Conservation (phyloP, 1,140 invertebrate genomes). For the Ostrea edulis region DNA sequence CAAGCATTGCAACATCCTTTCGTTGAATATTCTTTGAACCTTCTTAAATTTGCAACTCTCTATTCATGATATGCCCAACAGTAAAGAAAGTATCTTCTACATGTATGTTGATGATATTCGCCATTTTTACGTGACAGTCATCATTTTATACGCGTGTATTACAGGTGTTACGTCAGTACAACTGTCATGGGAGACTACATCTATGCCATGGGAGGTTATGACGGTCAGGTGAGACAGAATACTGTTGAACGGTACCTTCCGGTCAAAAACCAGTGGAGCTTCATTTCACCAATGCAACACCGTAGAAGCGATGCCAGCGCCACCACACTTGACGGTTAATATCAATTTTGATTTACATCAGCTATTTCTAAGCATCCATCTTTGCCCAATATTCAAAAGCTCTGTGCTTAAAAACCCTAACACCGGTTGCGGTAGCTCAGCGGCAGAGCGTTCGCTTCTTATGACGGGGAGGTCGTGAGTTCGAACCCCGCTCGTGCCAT, state of each 20-base stretch:
- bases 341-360: not conserved
- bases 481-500: too few relatives aligned
- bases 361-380: too few relatives aligned
- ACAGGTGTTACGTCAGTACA: conserved; percentile 82
- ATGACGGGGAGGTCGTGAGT: too few relatives aligned
- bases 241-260: conserved; percentile 80
- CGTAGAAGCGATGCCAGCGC: conserved; percentile 88
- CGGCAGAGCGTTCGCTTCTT: too few relatives aligned
- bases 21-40: too few relatives aligned
- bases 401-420: too few relatives aligned
- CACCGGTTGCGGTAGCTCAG: too few relatives aligned
- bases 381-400: too few relatives aligned
- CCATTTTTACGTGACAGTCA: not conserved
- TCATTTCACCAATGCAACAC: conserved; percentile 80
- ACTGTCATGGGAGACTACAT: conserved; percentile 86
- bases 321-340: conserved; percentile 81
- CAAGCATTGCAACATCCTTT: too few relatives aligned
- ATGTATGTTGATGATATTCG: not conserved
- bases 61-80: not conserved
- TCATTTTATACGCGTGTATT: not conserved
- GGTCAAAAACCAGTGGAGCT: conserved; percentile 79
- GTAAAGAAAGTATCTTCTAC: not conserved
- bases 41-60: too few relatives aligned
- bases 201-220: conserved; percentile 87
- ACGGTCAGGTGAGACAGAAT: conserved; percentile 79